Percentiles rank a stretch among this genome's conserved stretches.
Conservation (phyloP, 2,888 invertebrate genomes). For the Stenodera caucasica region DNA sequence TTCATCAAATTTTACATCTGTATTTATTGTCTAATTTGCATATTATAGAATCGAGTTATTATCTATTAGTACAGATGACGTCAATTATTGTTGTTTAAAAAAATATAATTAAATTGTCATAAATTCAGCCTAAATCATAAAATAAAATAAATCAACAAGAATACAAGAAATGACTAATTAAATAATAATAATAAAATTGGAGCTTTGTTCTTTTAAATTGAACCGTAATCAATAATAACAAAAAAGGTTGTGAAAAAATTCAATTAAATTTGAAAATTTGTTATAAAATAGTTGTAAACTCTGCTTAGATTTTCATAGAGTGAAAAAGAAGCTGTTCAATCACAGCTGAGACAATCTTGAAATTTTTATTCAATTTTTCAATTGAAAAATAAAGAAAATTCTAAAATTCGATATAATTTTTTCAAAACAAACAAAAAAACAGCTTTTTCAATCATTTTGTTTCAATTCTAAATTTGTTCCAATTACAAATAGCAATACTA, state of each 20-base stretch:
- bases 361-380: background rate
- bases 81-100: conserved; percentile 34
- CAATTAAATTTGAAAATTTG: conserved; percentile 31
- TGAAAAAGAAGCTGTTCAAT: conserved; percentile 41
- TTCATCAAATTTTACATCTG: background rate
- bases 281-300: conserved; percentile 40
- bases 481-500: conserved; percentile 27
- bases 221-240: conserved; percentile 48
- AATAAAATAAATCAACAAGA: background rate
- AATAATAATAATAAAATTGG: conserved; percentile 26
- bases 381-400: background rate
- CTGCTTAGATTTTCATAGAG: conserved; percentile 40
- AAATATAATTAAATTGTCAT: conserved; percentile 12
- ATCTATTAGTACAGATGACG: conserved; percentile 36
- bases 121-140: conserved; percentile 14
- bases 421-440: background rate
- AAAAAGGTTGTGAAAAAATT: conserved; percentile 49
- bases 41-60: conserved; percentile 3
- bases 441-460: background rate
- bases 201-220: conserved; percentile 33
- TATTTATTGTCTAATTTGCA: background rate
- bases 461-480: background rate
- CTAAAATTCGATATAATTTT: background rate
- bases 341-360: conserved; percentile 39
- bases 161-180: conserved; percentile 16